Percentiles rank a stretch among this genome's conserved stretches.
These are phyloP conservation scores for Chydorus sphaericus DNA, from an alignment of 2,888 invertebrate genomes.

Conservation along the genomic window DNA sequence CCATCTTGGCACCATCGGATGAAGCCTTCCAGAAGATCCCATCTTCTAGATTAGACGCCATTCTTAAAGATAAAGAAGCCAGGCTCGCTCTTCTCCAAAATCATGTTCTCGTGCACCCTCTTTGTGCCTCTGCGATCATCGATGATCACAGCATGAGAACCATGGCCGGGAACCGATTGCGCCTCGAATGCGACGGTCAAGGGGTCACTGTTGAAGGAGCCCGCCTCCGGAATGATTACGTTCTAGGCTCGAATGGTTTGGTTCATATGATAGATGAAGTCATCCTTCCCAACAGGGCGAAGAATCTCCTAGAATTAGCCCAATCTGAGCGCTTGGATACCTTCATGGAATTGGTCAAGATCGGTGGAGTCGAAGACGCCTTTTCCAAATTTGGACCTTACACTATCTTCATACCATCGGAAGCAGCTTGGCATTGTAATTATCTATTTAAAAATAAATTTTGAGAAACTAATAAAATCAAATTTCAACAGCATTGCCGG, in stretches of 20 bases:
- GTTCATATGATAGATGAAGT: conserved; percentile 34
- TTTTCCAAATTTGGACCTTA: conserved; percentile 30
- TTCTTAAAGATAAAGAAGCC: conserved; percentile 29
- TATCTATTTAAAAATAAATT: too few species aligned
- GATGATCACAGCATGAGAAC: conserved; percentile 30
- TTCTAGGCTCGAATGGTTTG: conserved; percentile 33
- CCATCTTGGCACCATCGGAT: conserved; percentile 34
- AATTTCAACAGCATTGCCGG: conserved; percentile 24
- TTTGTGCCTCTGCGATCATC: conserved; percentile 34
- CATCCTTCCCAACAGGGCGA: conserved; percentile 33
- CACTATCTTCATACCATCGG: conserved; percentile 35
- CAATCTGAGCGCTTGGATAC: conserved; percentile 29
- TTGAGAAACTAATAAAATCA: neutral
- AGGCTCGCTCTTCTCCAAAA: conserved; percentile 30
- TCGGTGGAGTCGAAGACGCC: conserved; percentile 31
- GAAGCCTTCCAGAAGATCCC: conserved; percentile 34
- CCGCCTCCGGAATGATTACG: conserved; percentile 28
- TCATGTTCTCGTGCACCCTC: conserved; percentile 32
- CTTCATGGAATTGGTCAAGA: conserved; percentile 30
- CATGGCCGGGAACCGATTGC: conserved; percentile 27
- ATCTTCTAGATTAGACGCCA: conserved; percentile 28
- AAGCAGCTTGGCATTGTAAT: conserved; percentile 32
- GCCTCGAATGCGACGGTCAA: conserved; percentile 31
- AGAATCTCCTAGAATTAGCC: conserved; percentile 30
- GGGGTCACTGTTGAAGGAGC: conserved; percentile 30